Evolutionary conservation across 2,113 vertebrate genomes (phyloP).

Genomic region (Odobenus rosmarus): DNA sequence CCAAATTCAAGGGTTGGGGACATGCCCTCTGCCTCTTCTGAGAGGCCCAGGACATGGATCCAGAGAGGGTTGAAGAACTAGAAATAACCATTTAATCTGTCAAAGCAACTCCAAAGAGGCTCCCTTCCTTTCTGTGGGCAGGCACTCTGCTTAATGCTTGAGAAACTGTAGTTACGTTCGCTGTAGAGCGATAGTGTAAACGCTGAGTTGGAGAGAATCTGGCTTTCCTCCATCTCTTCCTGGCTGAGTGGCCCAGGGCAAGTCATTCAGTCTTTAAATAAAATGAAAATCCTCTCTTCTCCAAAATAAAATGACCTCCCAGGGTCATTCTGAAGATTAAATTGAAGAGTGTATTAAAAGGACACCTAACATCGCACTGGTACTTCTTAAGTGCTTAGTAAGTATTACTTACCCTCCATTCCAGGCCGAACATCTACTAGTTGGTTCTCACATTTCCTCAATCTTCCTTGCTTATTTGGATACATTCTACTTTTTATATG

Average conservation of each 20-base stretch:
- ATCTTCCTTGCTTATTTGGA: not conserved
- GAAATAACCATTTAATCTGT: not conserved
- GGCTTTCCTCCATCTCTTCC: not conserved
- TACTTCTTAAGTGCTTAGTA: not conserved
- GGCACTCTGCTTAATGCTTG: not conserved
- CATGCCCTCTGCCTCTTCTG: not conserved
- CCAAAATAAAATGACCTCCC: not conserved
- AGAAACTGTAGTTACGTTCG: not conserved
- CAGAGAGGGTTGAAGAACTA: not conserved
- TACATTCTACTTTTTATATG: not conserved
- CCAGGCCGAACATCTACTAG: not conserved
- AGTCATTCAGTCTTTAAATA: not conserved
- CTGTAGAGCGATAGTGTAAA: not conserved
- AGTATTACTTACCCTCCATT: not conserved
- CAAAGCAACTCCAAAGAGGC: not conserved
- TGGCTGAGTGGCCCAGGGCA: not conserved
- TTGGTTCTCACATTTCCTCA: not conserved
- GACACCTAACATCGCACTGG: accelerated
- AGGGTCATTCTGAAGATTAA: not conserved
- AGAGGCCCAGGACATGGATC: not conserved
- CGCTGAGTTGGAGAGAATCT: not conserved
- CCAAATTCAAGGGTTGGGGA: not conserved
- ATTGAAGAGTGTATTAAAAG: not conserved
- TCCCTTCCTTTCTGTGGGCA: not conserved
- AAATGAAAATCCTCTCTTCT: not conserved